Conservation (phyloP, 1,140 invertebrate species). For the Pachypeltis micranthus region DNA sequence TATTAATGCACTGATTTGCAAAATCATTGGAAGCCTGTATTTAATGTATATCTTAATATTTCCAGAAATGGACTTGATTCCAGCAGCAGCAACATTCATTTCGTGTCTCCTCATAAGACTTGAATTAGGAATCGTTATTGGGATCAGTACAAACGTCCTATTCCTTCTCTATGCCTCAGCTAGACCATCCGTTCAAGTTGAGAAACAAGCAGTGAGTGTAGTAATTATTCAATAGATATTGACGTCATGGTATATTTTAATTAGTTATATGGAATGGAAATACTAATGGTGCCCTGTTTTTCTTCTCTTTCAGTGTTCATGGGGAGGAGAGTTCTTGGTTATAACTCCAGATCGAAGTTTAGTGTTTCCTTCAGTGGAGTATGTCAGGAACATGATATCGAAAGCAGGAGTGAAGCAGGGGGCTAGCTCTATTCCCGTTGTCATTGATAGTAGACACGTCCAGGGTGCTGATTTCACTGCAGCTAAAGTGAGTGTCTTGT, state of each 20-base stretch:
- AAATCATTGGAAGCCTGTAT: no score
- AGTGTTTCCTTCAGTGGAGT: constrained; percentile 65
- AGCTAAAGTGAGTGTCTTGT: constrained; percentile 53
- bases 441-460: constrained; percentile 63
- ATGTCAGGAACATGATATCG: constrained; percentile 55
- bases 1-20: constrained; percentile 18
- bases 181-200: constrained; percentile 49
- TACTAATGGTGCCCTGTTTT: constrained; percentile 22
- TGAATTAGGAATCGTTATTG: constrained; percentile 63
- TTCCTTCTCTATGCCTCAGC: constrained; percentile 61
- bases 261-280: constrained; percentile 16
- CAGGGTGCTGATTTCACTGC: constrained; percentile 64
- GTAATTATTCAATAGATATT: constrained; percentile 22
- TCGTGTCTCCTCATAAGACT: constrained; percentile 52
- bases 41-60: no score
- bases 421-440: constrained; percentile 46
- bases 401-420: constrained; percentile 53
- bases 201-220: constrained; percentile 31
- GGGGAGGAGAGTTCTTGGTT: constrained; percentile 51
- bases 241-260: constrained; percentile 7
- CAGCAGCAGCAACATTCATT: constrained; percentile 52
- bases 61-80: constrained; percentile 57
- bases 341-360: constrained; percentile 60
- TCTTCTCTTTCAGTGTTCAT: constrained; percentile 38
- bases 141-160: constrained; percentile 55